Percentiles rank a stretch among this genome's conserved stretches.
phyloP scores from a whole-genome alignment of 2,113 vertebrate genomes.

The Phyllostomus hastatus region DNA sequence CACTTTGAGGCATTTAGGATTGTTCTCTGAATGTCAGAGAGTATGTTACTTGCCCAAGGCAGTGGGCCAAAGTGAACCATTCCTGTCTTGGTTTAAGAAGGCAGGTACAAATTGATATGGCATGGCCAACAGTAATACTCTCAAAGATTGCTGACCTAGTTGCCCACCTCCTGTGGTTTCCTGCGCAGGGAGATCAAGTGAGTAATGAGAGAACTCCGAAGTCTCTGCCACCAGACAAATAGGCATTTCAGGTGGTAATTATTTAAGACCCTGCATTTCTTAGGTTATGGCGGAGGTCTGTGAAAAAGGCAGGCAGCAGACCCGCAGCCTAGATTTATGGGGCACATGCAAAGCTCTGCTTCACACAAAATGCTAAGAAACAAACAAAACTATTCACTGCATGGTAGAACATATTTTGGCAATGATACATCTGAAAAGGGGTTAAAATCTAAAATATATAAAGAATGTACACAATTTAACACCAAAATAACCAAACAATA shows the following conservation, averaged over 20 bases:
- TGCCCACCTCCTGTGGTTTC: not conserved
- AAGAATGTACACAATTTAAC: not conserved
- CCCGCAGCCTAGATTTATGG: not conserved
- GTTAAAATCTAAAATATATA: not conserved
- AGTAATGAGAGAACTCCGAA: not conserved
- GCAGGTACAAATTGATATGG: not conserved
- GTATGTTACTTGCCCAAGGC: not conserved
- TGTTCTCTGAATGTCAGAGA: not conserved
- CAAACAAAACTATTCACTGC: not conserved
- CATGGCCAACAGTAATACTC: not conserved
- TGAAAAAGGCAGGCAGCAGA: not conserved
- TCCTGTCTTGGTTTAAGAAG: conserved; percentile 11
- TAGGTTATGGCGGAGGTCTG: not conserved
- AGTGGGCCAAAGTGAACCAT: not conserved
- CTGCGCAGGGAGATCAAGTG: not conserved
- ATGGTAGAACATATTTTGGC: not conserved
- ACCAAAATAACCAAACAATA: not conserved
- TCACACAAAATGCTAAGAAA: not conserved
- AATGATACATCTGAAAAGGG: not conserved
- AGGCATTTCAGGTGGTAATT: not conserved
- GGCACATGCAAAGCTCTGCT: not conserved
- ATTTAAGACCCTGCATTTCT: not conserved
- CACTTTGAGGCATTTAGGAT: not conserved
- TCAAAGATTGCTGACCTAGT: not conserved
- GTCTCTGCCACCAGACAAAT: not conserved